Conservation (phyloP, 2,113 vertebrate genomes). For the Sinosuthora webbiana region DNA sequence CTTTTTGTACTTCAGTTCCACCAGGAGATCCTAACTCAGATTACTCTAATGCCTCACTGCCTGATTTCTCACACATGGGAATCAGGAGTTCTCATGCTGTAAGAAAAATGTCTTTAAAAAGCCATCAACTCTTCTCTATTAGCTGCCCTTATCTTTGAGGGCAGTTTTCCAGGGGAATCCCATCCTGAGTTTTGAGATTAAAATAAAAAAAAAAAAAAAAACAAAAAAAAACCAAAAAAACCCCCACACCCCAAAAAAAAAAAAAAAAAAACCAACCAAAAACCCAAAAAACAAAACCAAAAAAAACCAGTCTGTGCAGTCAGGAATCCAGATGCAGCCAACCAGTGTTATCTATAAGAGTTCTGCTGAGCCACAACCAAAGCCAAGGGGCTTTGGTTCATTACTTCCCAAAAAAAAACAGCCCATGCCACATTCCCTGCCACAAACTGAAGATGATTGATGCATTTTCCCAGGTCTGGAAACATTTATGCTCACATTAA, state of each 20-base stretch:
- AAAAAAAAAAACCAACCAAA: no score
- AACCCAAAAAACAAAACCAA: not conserved
- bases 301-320: not conserved
- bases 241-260: no score
- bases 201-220: no score
- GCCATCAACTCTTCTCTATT: not conserved
- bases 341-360: not conserved
- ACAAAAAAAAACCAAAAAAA: not conserved
- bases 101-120: not conserved
- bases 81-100: not conserved
- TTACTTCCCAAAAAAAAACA: not conserved
- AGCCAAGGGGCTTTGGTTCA: not conserved
- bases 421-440: not conserved
- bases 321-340: not conserved
- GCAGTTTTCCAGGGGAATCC: not conserved
- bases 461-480: not conserved
- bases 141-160: not conserved
- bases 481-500: not conserved
- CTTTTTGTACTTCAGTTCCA: not conserved
- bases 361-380: not conserved
- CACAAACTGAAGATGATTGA: not conserved
- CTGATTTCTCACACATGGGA: not conserved
- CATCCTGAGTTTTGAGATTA: not conserved
- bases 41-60: not conserved
- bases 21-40: not conserved